phyloP scores from a whole-genome alignment of 2,113 vertebrate species.

The Nycticorax nycticorax region DNA sequence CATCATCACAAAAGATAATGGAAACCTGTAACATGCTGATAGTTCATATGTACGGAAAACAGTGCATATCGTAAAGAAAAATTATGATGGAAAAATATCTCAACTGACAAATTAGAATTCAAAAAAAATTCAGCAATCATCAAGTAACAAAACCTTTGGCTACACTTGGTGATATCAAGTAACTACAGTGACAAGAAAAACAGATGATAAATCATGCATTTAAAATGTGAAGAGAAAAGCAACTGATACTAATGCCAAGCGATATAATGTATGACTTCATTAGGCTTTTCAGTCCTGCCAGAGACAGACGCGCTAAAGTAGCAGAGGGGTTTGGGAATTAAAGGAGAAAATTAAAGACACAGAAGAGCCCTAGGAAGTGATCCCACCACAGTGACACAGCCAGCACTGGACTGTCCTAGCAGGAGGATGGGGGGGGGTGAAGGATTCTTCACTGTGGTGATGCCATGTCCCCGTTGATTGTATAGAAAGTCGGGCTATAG shows the following conservation, averaged over 20 bases:
- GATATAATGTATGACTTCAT: not conserved
- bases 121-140: not conserved
- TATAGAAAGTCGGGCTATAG: not conserved
- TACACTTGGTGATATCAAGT: not conserved
- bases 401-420: fast-evolving
- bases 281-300: not conserved
- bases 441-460: not conserved
- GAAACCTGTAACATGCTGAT: not conserved
- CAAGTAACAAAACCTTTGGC: not conserved
- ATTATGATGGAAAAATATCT: not conserved
- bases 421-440: not conserved
- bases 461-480: not conserved
- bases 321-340: not conserved
- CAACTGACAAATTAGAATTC: not conserved
- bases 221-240: not conserved
- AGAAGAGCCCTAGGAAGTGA: not conserved
- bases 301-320: not conserved
- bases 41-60: not conserved
- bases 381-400: not conserved
- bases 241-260: not conserved
- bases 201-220: not conserved
- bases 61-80: not conserved
- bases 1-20: not conserved
- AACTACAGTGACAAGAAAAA: not conserved
- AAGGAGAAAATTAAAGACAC: not conserved